Evolutionary conservation across 2,797 vertebrate genomes (phyloP).

Genomic region (Leptodactylus fallax): DNA sequence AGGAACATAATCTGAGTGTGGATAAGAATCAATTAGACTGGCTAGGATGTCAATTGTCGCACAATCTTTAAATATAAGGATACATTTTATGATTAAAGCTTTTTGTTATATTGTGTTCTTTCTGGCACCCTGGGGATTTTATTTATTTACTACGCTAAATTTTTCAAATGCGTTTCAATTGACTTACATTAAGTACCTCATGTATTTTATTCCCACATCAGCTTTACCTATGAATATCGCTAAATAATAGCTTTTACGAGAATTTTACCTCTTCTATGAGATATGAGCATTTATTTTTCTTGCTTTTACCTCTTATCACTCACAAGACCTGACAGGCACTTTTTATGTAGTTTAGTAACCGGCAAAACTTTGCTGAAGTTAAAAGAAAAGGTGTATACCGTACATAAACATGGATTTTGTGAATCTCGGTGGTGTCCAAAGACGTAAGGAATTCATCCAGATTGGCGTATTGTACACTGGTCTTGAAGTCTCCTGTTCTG

Average conservation of each 20-base stretch:
- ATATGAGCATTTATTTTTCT: background rate
- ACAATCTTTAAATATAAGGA: conserved; percentile 11
- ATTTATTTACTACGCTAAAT: conserved; percentile 1
- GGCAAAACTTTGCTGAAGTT: background rate
- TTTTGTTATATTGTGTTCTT: background rate
- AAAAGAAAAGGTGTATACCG: background rate
- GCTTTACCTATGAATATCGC: background rate
- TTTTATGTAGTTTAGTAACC: background rate
- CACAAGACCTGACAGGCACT: background rate
- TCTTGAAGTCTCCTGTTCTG: no score
- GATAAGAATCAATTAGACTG: conserved; percentile 2
- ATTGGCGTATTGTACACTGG: no score
- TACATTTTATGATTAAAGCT: conserved; percentile 16
- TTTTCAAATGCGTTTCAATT: conserved; percentile 8
- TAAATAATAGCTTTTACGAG: background rate
- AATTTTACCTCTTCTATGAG: background rate
- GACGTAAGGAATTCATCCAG: no score
- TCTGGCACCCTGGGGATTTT: background rate
- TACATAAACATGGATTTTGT: background rate
- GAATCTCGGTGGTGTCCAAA: no score
- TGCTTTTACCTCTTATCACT: background rate
- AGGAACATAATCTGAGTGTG: conserved; percentile 6
- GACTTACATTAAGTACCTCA: conserved; percentile 1
- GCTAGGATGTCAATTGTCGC: conserved; percentile 26
- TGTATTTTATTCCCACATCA: background rate